phyloP scores from a whole-genome alignment of 2,888 invertebrate genomes.

The Drosophila percnosoma region DNA sequence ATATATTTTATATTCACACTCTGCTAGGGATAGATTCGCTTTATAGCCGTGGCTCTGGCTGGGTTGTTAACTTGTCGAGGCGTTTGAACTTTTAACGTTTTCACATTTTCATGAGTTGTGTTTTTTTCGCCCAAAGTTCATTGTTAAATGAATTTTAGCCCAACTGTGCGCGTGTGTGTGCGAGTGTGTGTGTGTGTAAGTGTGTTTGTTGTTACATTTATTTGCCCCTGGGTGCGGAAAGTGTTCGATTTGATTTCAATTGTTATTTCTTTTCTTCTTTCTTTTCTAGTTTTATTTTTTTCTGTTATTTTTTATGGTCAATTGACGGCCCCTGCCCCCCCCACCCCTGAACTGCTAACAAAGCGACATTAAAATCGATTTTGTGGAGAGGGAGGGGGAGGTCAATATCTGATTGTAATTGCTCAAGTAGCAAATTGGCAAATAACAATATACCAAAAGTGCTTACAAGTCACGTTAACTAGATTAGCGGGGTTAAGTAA shows the following conservation, averaged over 20 bases:
- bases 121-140: slow-evolving; percentile 55
- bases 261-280: not conserved
- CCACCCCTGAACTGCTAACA: slow-evolving; percentile 23
- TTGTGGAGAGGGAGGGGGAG: slow-evolving; percentile 15
- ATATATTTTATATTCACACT: not conserved
- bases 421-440: not conserved
- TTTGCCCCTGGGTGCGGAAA: slow-evolving; percentile 26
- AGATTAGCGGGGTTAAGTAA: not conserved
- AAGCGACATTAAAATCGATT: slow-evolving; percentile 57
- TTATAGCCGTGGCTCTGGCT: slow-evolving; percentile 40
- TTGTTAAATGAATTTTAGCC: slow-evolving; percentile 43
- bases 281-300: slow-evolving; percentile 16
- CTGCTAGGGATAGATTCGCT: slow-evolving; percentile 14
- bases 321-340: not conserved
- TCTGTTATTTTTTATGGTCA: slow-evolving; percentile 42
- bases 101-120: slow-evolving; percentile 47
- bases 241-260: slow-evolving; percentile 37
- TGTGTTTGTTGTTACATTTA: slow-evolving; percentile 14
- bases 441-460: not conserved
- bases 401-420: not conserved
- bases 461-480: not conserved
- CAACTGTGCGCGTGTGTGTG: slow-evolving; percentile 19
- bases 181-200: not conserved
- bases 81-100: slow-evolving; percentile 75
- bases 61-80: slow-evolving; percentile 61